phyloP scores from a whole-genome alignment of 2,113 vertebrate species.

The Phodopus roborovskii region DNA sequence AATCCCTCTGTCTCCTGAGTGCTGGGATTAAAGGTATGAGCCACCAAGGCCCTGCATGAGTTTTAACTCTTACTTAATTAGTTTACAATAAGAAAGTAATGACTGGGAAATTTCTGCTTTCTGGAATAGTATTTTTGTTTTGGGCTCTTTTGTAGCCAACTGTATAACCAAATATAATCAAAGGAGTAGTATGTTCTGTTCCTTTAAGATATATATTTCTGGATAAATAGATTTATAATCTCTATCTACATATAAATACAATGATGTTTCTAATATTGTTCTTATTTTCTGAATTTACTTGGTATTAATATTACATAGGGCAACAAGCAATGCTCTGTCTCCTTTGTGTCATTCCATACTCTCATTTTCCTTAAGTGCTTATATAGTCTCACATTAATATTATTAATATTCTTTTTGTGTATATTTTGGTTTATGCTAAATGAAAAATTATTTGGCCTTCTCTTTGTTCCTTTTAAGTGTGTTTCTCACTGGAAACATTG shows the following conservation, averaged over 20 bases:
- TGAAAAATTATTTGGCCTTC: background rate
- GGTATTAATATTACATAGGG: background rate
- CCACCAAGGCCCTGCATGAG: background rate
- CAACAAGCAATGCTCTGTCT: background rate
- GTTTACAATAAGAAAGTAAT: conserved; percentile 2
- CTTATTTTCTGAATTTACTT: conserved; percentile 35
- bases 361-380: background rate
- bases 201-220: background rate
- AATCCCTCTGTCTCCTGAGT: background rate
- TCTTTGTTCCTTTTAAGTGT: background rate
- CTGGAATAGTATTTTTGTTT: background rate
- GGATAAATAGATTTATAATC: background rate
- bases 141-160: background rate
- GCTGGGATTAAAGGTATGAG: too few species aligned
- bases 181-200: background rate
- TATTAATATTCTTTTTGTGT: background rate
- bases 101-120: conserved; percentile 9
- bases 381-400: background rate
- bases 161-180: conserved; percentile 10
- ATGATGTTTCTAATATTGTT: background rate
- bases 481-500: background rate
- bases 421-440: conserved; percentile 1
- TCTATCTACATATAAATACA: background rate
- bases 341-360: background rate
- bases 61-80: background rate